Conservation (phyloP, 2,797 vertebrate genomes). For the Acanthiza pusilla region DNA sequence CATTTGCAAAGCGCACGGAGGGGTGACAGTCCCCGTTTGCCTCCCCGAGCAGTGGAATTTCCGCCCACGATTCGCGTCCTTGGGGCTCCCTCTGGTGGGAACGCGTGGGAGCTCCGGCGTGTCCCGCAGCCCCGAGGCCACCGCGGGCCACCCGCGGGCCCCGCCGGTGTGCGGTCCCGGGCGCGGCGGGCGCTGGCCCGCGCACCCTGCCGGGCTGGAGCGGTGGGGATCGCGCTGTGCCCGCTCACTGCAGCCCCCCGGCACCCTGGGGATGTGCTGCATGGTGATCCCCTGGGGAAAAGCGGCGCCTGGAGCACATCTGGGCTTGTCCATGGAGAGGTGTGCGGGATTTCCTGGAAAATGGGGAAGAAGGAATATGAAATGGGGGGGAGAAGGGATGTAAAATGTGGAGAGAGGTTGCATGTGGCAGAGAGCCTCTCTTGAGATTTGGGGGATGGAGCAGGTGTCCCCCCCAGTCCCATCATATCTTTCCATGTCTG, state of each 20-base stretch:
- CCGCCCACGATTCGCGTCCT: not conserved
- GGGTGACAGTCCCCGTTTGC: not conserved
- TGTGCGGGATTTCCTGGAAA: not conserved
- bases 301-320: not conserved
- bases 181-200: not conserved
- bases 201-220: not conserved
- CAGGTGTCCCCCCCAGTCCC: not conserved
- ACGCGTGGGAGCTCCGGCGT: not conserved
- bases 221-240: not conserved
- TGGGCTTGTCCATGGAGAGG: not conserved
- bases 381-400: not conserved
- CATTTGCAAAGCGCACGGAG: not conserved
- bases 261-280: not conserved
- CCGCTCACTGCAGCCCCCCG: not conserved
- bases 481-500: not conserved
- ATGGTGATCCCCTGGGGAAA: not conserved
- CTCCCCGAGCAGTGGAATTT: not conserved
- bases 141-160: no score
- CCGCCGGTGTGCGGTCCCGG: not conserved
- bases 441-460: not conserved
- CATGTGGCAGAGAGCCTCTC: not conserved
- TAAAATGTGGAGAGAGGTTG: not conserved
- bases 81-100: constrained; percentile 54
- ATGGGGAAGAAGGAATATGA: not conserved
- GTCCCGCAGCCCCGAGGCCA: not conserved